Evolutionary conservation across 2,888 invertebrate species (phyloP), one percentile per base, ranked within the genome.

Genomic region (Atethmia centrago): DNA sequence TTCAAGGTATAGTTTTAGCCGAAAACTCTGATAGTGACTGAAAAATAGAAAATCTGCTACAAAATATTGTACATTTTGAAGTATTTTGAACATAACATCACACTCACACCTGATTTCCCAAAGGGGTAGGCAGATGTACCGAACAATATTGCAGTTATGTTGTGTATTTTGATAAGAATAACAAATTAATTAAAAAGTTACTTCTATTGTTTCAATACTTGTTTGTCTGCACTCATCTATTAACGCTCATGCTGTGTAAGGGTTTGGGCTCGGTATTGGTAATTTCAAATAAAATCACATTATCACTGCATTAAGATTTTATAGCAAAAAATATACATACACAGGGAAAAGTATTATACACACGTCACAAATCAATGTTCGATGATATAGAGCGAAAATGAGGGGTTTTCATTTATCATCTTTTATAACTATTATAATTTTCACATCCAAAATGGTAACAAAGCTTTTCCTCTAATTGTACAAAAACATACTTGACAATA

Each of bases 21-120:
- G 97, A 97, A 74, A 97, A 98, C 90, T 98, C 98, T 2, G 98
- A 98, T 88, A 97, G 97, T 89, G 97, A 97, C 79, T 95, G 85
- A 90, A 62, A 72, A 31, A 2, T 55, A 42, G 42, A 47, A 53
- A 51, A 74, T 16, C n/a, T 65, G 21, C 31, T 69, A 56, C 49
- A 49, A 71, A 62, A 62, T 64, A 62, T 42, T 62, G 25, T 68
- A 63, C 28, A 59, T 67, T 64, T 40, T n/a, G 25, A 45, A 72
- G 25, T n/a, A n/a, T n/a, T n/a, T n/a, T n/a, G n/a, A n/a, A n/a
- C n/a, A n/a, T n/a, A n/a, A n/a, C 31, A n/a, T 51, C 19, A 40
- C 28, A 31, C 28, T 21, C 21, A 36, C n/a, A 21, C 25, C n/a
- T n/a, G 14, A 25, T 47, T 53, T 45, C 28, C 51, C 2, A 1